phyloP scores from a whole-genome alignment of 2,797 vertebrate genomes.

The Enteromius viviparus region DNA sequence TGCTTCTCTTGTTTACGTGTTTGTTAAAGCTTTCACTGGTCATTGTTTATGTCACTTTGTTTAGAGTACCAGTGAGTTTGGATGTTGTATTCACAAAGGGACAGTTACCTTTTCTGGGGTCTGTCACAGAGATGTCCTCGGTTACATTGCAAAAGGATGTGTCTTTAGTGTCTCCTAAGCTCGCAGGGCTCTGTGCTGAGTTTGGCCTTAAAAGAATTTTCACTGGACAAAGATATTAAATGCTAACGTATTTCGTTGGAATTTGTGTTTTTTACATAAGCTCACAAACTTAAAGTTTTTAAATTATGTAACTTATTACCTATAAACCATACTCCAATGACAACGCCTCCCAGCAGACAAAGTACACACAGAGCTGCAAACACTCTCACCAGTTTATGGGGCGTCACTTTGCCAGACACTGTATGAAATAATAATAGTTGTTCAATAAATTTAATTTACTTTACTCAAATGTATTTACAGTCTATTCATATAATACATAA shows the following conservation, averaged over 20 bases:
- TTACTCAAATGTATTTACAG: not conserved
- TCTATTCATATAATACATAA: too few species aligned
- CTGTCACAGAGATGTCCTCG: constrained; percentile 75
- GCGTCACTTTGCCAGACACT: constrained; percentile 66
- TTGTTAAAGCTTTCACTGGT: not conserved
- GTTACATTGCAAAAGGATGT: constrained; percentile 82
- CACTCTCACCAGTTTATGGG: constrained; percentile 73
- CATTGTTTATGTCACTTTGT: constrained; percentile 30
- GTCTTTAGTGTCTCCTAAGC: constrained; percentile 79
- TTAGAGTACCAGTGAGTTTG: constrained; percentile 3
- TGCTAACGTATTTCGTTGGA: not conserved
- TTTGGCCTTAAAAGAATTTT: constrained; percentile 78
- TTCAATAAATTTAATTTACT: not conserved
- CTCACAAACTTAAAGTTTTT: constrained; percentile 55
- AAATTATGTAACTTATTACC: constrained; percentile 72
- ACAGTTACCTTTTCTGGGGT: constrained; percentile 81
- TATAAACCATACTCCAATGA: constrained; percentile 82
- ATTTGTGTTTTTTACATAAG: not conserved
- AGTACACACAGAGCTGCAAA: constrained; percentile 76
- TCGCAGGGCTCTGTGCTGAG: constrained; percentile 75
- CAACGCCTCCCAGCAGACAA: constrained; percentile 79
- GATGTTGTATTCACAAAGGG: constrained; percentile 15
- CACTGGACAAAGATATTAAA: constrained; percentile 64
- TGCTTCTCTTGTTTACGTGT: constrained; percentile 14
- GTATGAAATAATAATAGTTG: constrained; percentile 54